phyloP scores from a whole-genome alignment of 1,140 invertebrate genomes.

The Bacillus rossius region DNA sequence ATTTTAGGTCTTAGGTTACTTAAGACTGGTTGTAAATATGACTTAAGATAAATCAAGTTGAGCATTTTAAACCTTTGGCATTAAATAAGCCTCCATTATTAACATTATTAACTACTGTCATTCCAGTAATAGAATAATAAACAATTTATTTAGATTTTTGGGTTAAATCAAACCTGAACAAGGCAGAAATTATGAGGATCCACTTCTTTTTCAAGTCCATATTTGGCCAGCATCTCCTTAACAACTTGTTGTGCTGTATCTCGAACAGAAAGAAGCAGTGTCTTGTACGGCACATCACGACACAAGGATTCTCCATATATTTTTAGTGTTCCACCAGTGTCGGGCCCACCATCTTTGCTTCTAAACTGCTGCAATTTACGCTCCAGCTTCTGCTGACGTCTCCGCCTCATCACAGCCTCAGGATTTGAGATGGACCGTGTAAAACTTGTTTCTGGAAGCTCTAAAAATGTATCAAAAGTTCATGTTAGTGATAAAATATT shows the following conservation, averaged over 20 bases:
- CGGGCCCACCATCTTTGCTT: conserved; percentile 62
- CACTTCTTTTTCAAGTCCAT: conserved; percentile 79
- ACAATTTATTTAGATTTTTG: no score
- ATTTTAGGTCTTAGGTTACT: no score
- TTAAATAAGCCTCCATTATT: no score
- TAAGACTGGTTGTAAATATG: no score
- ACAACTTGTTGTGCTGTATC: conserved; percentile 91
- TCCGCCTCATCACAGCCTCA: conserved; percentile 95
- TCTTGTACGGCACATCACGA: conserved; percentile 98
- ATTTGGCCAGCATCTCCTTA: conserved; percentile 95
- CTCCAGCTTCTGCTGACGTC: conserved; percentile 96
- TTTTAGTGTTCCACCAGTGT: conserved; percentile 88
- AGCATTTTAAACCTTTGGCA: no score
- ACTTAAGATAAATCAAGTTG: no score
- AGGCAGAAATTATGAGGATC: conserved; percentile 91
- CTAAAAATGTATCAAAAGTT: conserved; percentile 42
- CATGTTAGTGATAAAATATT: neutral
- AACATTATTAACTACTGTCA: no score
- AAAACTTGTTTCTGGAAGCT: conserved; percentile 96
- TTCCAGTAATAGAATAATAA: no score
- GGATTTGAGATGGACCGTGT: conserved; percentile 98
- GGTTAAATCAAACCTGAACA: conserved; percentile 78
- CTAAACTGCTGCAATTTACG: conserved; percentile 95
- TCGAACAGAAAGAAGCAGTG: conserved; percentile 86
- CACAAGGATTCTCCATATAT: conserved; percentile 97